phyloP scores from a whole-genome alignment of 2,797 vertebrate species.

The Sebastiscus albofasciatus region DNA sequence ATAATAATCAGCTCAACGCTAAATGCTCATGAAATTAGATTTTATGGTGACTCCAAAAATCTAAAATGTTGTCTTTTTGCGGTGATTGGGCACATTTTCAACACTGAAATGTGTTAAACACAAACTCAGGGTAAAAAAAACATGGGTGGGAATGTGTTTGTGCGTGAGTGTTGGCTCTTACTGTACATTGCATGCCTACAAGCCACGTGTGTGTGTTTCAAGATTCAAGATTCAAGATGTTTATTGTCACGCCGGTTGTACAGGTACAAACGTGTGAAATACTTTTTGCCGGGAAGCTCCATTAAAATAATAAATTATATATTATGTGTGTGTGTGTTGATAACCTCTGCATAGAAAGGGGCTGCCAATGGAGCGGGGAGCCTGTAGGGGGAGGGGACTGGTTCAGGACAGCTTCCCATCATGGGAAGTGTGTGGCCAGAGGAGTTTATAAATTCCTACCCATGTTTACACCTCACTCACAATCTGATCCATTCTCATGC shows the following conservation, averaged over 20 bases:
- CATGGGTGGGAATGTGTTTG: neutral
- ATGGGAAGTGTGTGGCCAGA: conserved; percentile 54
- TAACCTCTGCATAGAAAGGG: conserved; percentile 14
- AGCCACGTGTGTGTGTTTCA: too few species aligned
- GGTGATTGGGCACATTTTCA: neutral
- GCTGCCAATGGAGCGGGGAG: neutral
- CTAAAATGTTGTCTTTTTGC: neutral
- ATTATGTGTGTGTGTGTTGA: neutral
- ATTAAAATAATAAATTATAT: too few species aligned
- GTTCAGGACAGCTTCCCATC: conserved; percentile 29
- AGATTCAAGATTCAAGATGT: too few species aligned
- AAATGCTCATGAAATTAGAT: neutral
- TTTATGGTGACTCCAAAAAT: neutral
- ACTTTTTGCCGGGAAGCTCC: too few species aligned
- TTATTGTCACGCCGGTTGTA: too few species aligned
- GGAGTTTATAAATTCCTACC: conserved; percentile 70
- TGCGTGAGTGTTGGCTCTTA: neutral
- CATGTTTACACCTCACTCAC: conserved; percentile 53
- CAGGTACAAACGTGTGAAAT: too few species aligned
- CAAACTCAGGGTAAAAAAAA: neutral
- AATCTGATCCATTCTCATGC: conserved; percentile 37
- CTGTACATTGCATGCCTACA: neutral
- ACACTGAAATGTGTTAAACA: neutral
- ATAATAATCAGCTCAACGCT: neutral
- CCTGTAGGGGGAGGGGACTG: conserved; percentile 48